These are phyloP conservation scores for Saguinus midas DNA, from an alignment of 2,113 vertebrate genomes.

Conservation along the genomic window DNA sequence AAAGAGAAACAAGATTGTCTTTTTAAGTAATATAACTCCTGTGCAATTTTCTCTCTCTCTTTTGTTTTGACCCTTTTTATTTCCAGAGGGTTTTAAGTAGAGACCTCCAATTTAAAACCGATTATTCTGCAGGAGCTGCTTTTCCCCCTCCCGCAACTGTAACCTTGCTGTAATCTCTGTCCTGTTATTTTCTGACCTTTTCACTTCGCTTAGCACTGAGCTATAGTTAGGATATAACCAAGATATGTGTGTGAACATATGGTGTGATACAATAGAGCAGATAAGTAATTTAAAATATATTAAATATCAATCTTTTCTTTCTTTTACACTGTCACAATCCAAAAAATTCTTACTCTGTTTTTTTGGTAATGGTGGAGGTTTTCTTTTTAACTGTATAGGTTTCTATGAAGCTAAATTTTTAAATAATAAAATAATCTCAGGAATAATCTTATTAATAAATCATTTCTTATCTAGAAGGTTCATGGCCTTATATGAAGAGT, in stretches of 20 bases:
- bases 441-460: not conserved
- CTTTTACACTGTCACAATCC: not conserved
- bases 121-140: conserved; percentile 75
- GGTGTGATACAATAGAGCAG: not conserved
- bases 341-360: not conserved
- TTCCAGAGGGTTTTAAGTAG: conserved; percentile 82
- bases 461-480: not conserved
- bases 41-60: conserved; percentile 74
- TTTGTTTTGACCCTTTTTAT: conserved; percentile 81
- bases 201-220: conserved; percentile 69
- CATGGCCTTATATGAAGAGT: not conserved
- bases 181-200: conserved; percentile 76
- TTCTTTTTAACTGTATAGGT: not conserved
- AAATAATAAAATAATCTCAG: not conserved
- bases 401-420: not conserved
- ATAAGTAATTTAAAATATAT: conserved; percentile 42
- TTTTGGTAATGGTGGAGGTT: not conserved
- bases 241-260: conserved; percentile 36
- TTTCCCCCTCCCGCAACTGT: conserved; percentile 50
- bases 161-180: conserved; percentile 66
- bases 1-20: conserved; percentile 81
- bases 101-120: conserved; percentile 84
- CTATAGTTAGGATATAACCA: conserved; percentile 8
- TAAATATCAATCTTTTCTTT: conserved; percentile 28
- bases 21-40: conserved; percentile 80